Conservation (phyloP, 2,797 vertebrate genomes). For the Thripadectes ignobilis region DNA sequence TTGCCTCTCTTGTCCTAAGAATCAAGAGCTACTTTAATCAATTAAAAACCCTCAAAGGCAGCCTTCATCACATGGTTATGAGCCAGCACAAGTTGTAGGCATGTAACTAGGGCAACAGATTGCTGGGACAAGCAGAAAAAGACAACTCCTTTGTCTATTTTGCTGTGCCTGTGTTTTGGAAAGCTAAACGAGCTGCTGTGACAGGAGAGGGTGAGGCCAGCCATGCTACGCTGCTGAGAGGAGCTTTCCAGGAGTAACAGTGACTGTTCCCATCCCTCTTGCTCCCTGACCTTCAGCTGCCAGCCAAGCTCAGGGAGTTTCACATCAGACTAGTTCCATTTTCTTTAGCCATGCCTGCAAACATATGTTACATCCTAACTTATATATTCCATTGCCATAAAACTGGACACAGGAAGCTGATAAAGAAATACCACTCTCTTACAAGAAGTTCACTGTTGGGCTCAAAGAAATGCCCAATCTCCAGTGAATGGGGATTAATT, state of each 20-base stretch:
- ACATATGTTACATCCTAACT: not conserved
- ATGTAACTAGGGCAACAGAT: not conserved
- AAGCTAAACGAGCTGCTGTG: not conserved
- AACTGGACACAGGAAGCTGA: not conserved
- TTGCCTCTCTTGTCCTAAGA: not conserved
- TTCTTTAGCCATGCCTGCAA: not conserved
- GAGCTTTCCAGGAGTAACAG: not conserved
- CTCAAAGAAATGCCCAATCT: not conserved
- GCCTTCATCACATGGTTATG: not conserved
- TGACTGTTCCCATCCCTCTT: not conserved
- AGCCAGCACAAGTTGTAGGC: conserved; percentile 6
- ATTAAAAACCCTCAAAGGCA: not conserved
- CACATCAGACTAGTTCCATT: fast-evolving
- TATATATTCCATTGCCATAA: not conserved
- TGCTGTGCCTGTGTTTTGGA: not conserved
- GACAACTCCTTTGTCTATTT: conserved; percentile 4
- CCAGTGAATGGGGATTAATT: not conserved
- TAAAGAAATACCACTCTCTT: not conserved
- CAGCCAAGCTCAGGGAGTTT: not conserved
- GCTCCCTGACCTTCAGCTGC: not conserved
- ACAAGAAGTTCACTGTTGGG: not conserved
- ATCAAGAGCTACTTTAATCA: not conserved
- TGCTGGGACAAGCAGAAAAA: conserved; percentile 44
- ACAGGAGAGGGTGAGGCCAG: not conserved
- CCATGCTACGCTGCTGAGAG: not conserved